Evolutionary conservation across 1,140 invertebrate species (phyloP), one percentile per base, ranked within the genome.

Genomic region (Drosophila micromelanica): DNA sequence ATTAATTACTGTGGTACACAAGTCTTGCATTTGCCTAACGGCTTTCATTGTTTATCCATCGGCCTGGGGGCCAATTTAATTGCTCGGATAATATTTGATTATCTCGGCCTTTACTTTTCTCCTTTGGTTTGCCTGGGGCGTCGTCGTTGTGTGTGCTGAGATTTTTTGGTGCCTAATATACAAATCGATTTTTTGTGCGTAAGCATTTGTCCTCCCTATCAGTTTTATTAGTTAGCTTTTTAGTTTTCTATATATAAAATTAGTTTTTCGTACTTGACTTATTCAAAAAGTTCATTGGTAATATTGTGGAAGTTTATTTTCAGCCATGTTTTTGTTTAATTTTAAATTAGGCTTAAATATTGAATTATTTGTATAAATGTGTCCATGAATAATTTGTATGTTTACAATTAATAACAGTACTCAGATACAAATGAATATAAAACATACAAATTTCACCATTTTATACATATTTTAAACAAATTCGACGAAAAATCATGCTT

Each of bases 21-120:
- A 57, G 72, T 49, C 52, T 56, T 70, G 56, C 65, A 70, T 70
- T 73, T 69, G 57, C 49, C 42, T 69, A 55, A 67, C 42, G 43
- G 32, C 38, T 69, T 30, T 37, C 46, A 61, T 48, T 68, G 64
- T 61, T 60, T 35, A 40, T 43, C 7, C 11, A 42, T 60, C 9
- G 12, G 11, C 20, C 35, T 13, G 35, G 9, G 32, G 6, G 38
- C 12, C n/a, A 12, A 48, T 68, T 73, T 68, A 73, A 73, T 73
- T 60, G 70, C 56, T 73, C 32, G 46, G 48, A 60, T 68, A 73
- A 73, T 73, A 61, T 67, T 73, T 73, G 70, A 67, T 67, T 73
- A 72, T 43, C 69, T 67, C 20, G 13, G 32, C 27, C 27, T 49
- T 64, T 40, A 55, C 51, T 70, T 49, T 38, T 20, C 42, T 20